Conservation (phyloP, 2,797 vertebrate species). For the Taeniopygia guttata region DNA sequence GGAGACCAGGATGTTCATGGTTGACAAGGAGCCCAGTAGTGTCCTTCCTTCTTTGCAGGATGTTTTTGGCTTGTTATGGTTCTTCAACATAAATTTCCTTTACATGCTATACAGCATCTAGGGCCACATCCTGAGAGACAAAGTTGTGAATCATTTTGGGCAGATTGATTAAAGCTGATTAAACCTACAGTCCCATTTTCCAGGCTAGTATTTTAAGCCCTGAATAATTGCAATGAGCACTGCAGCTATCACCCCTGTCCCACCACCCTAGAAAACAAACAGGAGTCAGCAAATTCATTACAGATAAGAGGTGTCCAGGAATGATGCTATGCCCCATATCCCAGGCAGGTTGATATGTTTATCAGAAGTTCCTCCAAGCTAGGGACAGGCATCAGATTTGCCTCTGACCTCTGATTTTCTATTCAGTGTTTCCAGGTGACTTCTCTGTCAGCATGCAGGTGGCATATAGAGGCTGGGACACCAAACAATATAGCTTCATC, state of each 20-base stretch:
- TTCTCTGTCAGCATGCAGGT: not conserved
- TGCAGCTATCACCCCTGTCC: not conserved
- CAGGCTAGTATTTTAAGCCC: not conserved
- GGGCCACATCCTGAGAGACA: not conserved
- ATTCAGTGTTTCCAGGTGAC: not conserved
- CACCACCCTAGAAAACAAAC: not conserved
- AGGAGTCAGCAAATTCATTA: not conserved
- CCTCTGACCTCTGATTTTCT: not conserved
- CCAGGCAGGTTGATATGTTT: not conserved
- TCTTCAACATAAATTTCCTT: not conserved
- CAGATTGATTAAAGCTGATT: not conserved
- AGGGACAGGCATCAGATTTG: not conserved
- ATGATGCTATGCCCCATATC: fast-evolving
- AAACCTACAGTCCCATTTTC: not conserved
- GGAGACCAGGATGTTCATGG: not conserved
- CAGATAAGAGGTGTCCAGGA: not conserved
- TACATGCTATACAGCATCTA: not conserved
- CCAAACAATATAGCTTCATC: not conserved
- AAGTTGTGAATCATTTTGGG: not conserved
- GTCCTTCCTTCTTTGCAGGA: not conserved
- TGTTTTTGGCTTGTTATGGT: not conserved
- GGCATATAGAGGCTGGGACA: not conserved
- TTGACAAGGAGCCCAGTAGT: not conserved
- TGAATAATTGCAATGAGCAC: not conserved
- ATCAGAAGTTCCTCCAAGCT: not conserved